phyloP scores from a whole-genome alignment of 2,113 vertebrate species.

The Varanus komodoensis region DNA sequence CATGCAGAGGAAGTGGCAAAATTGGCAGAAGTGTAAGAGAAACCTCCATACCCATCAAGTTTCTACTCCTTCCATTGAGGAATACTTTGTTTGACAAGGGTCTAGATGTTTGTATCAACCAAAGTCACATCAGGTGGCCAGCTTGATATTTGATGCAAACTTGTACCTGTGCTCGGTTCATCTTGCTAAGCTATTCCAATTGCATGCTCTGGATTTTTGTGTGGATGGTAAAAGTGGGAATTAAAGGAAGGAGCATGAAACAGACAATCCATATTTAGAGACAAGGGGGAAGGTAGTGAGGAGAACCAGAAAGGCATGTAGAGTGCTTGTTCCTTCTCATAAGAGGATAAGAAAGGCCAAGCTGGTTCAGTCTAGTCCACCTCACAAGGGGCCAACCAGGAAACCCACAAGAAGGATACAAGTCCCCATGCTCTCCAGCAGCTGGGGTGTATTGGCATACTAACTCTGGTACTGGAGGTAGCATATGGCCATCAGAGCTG shows the following conservation, averaged over 20 bases:
- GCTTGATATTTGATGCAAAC: not conserved
- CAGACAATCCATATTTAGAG: not conserved
- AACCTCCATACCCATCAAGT: not conserved
- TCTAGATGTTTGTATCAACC: not conserved
- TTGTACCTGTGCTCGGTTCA: not conserved
- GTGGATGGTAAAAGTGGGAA: not conserved
- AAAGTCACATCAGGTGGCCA: not conserved
- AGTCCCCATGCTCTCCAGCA: no score
- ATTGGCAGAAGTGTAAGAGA: not conserved
- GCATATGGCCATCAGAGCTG: no score
- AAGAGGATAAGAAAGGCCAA: no score
- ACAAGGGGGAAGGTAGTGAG: not conserved
- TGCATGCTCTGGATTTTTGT: not conserved
- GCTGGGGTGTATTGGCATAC: no score
- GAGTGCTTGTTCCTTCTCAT: not conserved
- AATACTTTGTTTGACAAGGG: not conserved
- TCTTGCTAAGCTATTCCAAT: not conserved
- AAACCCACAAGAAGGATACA: not conserved
- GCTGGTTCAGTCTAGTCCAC: no score
- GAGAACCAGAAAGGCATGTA: not conserved
- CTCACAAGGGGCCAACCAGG: not conserved
- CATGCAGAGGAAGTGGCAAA: constrained; percentile 8
- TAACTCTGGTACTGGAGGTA: no score
- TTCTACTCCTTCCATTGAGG: not conserved
- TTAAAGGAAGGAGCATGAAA: not conserved